These are phyloP conservation scores for Mesorhabditis spiculigera DNA, from an alignment of 2,888 invertebrate species.

Conservation along the genomic window DNA sequence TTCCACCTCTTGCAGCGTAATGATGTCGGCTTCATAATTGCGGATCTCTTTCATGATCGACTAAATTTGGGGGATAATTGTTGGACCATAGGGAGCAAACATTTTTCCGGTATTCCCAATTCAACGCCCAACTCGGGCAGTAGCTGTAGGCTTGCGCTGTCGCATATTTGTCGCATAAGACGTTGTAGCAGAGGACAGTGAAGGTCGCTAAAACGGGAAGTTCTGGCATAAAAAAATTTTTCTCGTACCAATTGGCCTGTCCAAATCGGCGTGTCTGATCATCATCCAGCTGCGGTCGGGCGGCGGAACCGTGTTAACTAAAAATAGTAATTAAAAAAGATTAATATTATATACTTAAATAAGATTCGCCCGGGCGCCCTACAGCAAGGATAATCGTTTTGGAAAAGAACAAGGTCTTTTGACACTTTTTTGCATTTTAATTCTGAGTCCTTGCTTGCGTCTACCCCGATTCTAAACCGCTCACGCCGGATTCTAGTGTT, in stretches of 20 bases:
- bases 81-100: neutral
- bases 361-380: no score
- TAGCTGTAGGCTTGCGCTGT: conserved; percentile 96
- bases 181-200: conserved; percentile 99
- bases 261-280: conserved; percentile 45
- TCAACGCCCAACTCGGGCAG: conserved; percentile 96
- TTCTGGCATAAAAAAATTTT: neutral
- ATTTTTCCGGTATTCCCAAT: conserved; percentile 94
- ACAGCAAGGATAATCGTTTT: neutral
- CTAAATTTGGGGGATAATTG: neutral
- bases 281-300: conserved; percentile 49
- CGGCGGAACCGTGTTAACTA: conserved; percentile 45
- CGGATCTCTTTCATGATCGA: conserved; percentile 76
- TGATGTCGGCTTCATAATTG: conserved; percentile 93
- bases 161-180: conserved; percentile 96
- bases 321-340: conserved; percentile 15
- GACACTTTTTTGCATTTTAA: no score
- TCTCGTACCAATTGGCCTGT: conserved; percentile 48
- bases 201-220: conserved; percentile 64
- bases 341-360: no score
- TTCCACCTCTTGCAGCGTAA: conserved; percentile 92
- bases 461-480: no score
- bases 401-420: neutral
- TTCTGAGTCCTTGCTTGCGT: no score
- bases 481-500: no score